Conservation (phyloP, 2,888 invertebrate genomes). For the Hylaea fasciaria region DNA sequence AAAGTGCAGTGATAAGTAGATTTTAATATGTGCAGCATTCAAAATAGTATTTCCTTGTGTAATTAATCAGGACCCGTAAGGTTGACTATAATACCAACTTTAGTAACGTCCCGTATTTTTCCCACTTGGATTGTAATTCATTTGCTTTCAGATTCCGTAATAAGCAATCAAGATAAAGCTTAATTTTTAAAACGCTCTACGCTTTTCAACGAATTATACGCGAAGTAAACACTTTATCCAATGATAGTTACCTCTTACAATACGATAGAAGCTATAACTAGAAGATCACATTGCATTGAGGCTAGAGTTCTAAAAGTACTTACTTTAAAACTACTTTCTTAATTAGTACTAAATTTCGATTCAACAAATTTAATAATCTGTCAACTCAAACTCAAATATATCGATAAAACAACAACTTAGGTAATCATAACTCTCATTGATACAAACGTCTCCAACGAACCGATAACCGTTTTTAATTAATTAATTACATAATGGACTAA, state of each 20-base stretch:
- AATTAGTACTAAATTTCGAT: constrained; percentile 25
- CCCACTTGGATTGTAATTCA: no score
- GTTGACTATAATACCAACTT: background rate
- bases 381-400: constrained; percentile 7
- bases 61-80: no score
- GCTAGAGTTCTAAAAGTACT: constrained; percentile 61
- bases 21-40: no score
- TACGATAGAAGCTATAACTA: constrained; percentile 54
- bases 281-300: constrained; percentile 80
- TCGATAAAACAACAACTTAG: constrained; percentile 12
- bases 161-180: no score
- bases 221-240: constrained; percentile 34
- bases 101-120: background rate
- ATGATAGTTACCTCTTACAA: constrained; percentile 38
- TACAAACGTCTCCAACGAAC: constrained; percentile 12
- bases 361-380: constrained; percentile 26
- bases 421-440: background rate
- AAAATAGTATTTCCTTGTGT: no score
- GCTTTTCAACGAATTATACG: constrained; percentile 3
- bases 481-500: no score
- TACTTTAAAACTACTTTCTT: constrained; percentile 31
- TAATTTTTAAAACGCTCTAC: background rate
- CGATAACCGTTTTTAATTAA: constrained; percentile 13
- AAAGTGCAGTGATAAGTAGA: no score
- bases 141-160: no score